Base-by-base conservation (phyloP, 2,113 vertebrate species). In the Rhabdomys dilectus region DNA sequence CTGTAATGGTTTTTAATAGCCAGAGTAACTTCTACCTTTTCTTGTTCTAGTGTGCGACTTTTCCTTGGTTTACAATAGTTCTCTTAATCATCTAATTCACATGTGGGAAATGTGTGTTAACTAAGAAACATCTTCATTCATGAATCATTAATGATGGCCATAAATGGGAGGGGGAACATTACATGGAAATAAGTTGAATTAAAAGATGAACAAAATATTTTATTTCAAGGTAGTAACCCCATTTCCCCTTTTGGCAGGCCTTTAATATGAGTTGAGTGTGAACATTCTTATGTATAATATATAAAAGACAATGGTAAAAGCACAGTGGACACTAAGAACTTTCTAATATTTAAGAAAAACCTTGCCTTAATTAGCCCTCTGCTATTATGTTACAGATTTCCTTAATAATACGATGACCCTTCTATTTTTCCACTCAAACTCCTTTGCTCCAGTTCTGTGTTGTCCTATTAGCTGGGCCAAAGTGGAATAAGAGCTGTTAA, bases 241-340 rank as follows among this genome's bases (percentile, higher is more conserved):
- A 94, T 84, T 96, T 78, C 89, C 58, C 88, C 75, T 78, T 94
- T 58, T 76, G 64, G 29, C 48, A 12, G 92, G 64, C 36, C 80
- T 64, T 97, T 96, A 95, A 91, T 96, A 36, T 88, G 96, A 97
- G 80, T 89, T 90, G 77, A 93, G 12, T 36, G 34, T 80, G 53
- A 96, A 91, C 90, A 78, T 70, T 45, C 68, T 48, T 95, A 97
- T 96, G 91, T 19, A 72, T 36, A 86, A 94, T 97, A 72, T 89
- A 94, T 78, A 72, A 95, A 85, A 87, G 17, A 64, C 48, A 56
- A 93, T 96, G 76, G 73, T 93, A 82, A 96, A 95, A 95, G 39
- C 93, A 93, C 29, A 95, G 7, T 11, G 2, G 84, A 73, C 56
- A 42, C 76, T 97, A 97, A 84, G 97, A 24, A 81, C 91, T 96